Evolutionary conservation across 2,113 vertebrate species (phyloP).

Genomic region (Oryzias melastigma): DNA sequence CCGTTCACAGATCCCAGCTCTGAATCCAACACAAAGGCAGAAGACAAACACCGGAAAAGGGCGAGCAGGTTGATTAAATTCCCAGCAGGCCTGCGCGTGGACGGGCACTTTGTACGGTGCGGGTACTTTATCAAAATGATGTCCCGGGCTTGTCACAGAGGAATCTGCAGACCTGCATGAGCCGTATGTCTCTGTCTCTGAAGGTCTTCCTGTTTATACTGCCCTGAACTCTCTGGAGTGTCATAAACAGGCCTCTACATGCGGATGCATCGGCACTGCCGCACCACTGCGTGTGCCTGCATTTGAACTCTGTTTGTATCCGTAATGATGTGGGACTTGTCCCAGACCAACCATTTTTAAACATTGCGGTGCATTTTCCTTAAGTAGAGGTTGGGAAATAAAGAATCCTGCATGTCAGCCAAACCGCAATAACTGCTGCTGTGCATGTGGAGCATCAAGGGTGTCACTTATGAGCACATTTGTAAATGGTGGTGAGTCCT

Average conservation of each 20-base stretch:
- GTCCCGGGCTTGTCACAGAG: conserved; percentile 43
- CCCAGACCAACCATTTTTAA: not conserved
- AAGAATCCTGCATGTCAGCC: no score
- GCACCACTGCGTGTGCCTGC: not conserved
- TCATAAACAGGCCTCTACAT: conserved; percentile 47
- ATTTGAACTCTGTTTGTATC: conserved; percentile 7
- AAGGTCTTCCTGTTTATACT: conserved; percentile 65
- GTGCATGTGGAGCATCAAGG: no score
- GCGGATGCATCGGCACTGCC: not conserved
- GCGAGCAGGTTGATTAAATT: conserved; percentile 5
- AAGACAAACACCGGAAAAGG: conserved; percentile 33
- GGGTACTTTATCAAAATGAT: conserved; percentile 54
- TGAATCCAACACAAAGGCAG: conserved; percentile 5
- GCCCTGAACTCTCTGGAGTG: conserved; percentile 23
- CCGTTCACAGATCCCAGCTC: not conserved
- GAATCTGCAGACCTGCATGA: conserved; percentile 43
- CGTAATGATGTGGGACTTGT: not conserved
- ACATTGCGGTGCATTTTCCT: no score
- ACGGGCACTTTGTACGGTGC: conserved; percentile 20
- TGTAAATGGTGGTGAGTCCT: no score
- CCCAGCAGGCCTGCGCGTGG: conserved; percentile 8
- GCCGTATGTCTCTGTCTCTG: conserved; percentile 31
- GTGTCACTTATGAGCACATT: no score
- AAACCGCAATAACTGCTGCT: no score
- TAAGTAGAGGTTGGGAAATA: no score